phyloP scores from a whole-genome alignment of 1,140 invertebrate species.

The Pomacea maculata region DNA sequence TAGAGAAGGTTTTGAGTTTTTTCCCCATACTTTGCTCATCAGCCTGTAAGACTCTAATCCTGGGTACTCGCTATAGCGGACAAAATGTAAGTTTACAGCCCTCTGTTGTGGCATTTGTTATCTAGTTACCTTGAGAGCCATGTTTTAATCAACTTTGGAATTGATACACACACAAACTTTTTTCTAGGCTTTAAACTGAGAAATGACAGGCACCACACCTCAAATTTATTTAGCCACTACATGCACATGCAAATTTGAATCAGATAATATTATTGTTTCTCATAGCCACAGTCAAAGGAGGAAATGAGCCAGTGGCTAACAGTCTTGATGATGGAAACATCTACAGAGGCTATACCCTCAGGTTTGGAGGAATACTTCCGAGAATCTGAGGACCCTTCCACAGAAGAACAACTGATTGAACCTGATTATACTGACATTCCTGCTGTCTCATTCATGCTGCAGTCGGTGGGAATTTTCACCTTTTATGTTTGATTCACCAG shows the following conservation, averaged over 20 bases:
- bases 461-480: too few relatives aligned
- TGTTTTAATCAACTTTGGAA: too few relatives aligned
- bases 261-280: not conserved
- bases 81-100: not conserved
- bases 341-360: constrained; percentile 39
- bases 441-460: constrained; percentile 19
- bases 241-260: too few relatives aligned
- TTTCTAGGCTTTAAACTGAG: too few relatives aligned
- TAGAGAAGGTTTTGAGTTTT: not conserved
- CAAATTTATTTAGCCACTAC: too few relatives aligned
- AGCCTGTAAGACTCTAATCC: too few relatives aligned
- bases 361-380: constrained; percentile 51
- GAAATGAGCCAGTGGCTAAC: constrained; percentile 55
- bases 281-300: constrained; percentile 45
- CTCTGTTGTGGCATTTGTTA: not conserved
- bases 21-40: not conserved
- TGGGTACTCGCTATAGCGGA: too few relatives aligned
- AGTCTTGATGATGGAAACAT: constrained; percentile 51
- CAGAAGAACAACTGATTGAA: constrained; percentile 27
- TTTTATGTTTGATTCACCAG: too few relatives aligned
- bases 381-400: constrained; percentile 37
- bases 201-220: too few relatives aligned
- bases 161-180: too few relatives aligned
- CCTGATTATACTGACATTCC: constrained; percentile 25
- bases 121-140: not conserved